Evolutionary conservation across 1,140 invertebrate genomes (phyloP), one percentile per base, ranked within the genome.

Genomic region (Phortica variegata): DNA sequence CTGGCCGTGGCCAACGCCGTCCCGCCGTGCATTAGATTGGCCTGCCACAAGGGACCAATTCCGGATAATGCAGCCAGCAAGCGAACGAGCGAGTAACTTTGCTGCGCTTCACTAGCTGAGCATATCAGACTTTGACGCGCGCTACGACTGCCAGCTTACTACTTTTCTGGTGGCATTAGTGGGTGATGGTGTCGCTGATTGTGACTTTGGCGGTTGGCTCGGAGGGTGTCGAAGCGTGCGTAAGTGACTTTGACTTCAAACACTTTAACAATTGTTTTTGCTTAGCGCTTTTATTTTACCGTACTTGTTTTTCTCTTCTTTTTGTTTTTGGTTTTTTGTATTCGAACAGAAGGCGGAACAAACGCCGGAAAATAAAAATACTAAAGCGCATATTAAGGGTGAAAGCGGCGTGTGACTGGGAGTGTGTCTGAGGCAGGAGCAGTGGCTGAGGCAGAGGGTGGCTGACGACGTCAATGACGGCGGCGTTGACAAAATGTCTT

Each of bases 41-140:
- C 58, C 61, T 68, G 68, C 71, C 72, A 71, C 72, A 70, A 70
- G 72, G 72, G 72, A 75, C 62, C 72, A 73, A 75, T 75, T 75
- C 69, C 54, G n/a, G n/a, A n/a, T n/a, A n/a, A n/a, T n/a, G n/a
- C n/a, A n/a, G n/a, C n/a, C 29, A 47, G 43, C 53, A 50, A 34
- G 34, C 43, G 43, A 37, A 40, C 39, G 29, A 31, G 23, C 23
- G 23, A 10, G 23, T 26, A 10, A 26, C n/a, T n/a, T n/a, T 29
- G 39, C 39, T 44, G 31, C 17, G 43, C 39, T 37, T 41, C 23
- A 34, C 16, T 41, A 20, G 18, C 5, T 19, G 15, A 3, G n/a
- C 41, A n/a, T 29, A 49, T 32, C 45, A 49, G 58, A 61, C 46
- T 56, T 49, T 42, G 31, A 39, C 31, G 26, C 40, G 52, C 42